Evolutionary conservation across 2,113 vertebrate species (phyloP).

Genomic region (Amblyornis subalaris): DNA sequence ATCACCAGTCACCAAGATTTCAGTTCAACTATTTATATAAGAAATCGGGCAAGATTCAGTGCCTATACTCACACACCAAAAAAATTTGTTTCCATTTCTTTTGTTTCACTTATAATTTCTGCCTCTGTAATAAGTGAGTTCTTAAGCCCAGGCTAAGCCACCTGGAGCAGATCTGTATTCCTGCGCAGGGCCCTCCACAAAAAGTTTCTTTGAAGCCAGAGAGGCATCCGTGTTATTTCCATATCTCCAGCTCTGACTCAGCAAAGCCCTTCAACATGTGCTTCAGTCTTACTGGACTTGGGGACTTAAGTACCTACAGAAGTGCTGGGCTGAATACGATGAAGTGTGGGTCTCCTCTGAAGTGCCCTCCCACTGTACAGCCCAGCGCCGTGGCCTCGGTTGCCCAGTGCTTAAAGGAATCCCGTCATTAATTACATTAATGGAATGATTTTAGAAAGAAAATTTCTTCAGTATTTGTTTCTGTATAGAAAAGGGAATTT

Average conservation of each 20-base stretch:
- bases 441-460: neutral
- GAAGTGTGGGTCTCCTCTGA: neutral
- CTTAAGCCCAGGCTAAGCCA: neutral
- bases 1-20: constrained; percentile 23
- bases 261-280: neutral
- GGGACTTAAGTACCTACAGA: neutral
- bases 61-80: neutral
- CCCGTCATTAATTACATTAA: neutral
- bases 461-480: neutral
- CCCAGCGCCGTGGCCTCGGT: neutral
- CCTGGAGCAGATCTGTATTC: neutral
- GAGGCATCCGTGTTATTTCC: neutral
- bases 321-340: neutral
- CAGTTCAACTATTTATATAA: neutral
- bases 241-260: neutral
- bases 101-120: neutral
- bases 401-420: neutral
- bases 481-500: neutral
- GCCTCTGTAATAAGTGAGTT: neutral
- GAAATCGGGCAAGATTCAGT: neutral
- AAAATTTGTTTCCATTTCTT: neutral
- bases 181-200: accelerated
- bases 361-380: neutral
- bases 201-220: neutral
- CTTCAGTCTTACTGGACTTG: neutral